Evolutionary conservation across 2,888 invertebrate species (phyloP), one percentile per base, ranked within the genome.

Genomic region (Diaphora mendica): DNA sequence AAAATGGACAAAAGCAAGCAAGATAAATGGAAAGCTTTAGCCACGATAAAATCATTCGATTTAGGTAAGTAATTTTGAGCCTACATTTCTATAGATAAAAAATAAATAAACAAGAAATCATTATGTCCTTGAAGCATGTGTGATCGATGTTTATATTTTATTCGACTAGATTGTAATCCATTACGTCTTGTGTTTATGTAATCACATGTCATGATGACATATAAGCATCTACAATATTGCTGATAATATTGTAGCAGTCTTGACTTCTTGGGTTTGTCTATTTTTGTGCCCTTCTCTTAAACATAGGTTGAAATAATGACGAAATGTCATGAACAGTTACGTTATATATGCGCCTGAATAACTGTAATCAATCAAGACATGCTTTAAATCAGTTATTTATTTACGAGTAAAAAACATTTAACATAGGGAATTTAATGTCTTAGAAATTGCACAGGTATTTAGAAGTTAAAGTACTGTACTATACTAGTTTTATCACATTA

Each of bases 1-100:
- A 80, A 74, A 74, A 95, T 95, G 95, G 92, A 93, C 75, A 91
- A 88, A 81, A 87, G 87, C 71, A 91, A 89, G 75, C 83, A 90
- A 69, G 90, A 92, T 74, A 94, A 94, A 83, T 95, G 95, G 95
- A 93, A 94, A 75, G 90, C 93, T 74, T 87, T 95, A 74, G 90
- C 94, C 35, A 95, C 95, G 1, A 89, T 95, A 15, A 95, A 95
- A 86, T 88, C 94, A n/a, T 95, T 95, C 81, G 95, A 95, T 86
- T 88, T 93, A 85, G 95, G 95, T 95, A 87, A 88, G 85, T 76
- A 39, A 64, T 4, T 44, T 69, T 11, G 30, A 5, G 4, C 8
- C 23, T 48, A 11, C 3, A 48, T 3, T 23, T 48, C 23, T 67
- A 23, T 67, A 33, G 15, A 68, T 68, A n/a, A 5, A 35, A 55